A percentile compares a stretch with the other conserved stretches of the same genome.
phyloP scores from a whole-genome alignment of 2,888 invertebrate species.

The Drosophila quinaria region DNA sequence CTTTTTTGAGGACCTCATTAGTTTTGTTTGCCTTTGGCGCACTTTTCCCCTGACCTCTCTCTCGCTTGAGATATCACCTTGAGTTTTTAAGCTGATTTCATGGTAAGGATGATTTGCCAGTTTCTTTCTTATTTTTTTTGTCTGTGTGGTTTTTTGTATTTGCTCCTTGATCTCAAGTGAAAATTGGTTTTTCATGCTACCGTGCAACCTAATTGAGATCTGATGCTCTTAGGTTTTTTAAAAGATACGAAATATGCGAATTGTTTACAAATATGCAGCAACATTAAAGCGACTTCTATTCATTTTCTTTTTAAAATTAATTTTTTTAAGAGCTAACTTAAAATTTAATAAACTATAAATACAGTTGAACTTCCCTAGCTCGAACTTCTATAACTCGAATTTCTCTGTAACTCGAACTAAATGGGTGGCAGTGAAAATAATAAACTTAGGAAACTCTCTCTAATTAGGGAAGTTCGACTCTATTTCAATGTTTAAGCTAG shows the following conservation, averaged over 20 bases:
- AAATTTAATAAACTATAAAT: too few relatives aligned
- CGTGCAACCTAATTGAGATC: slow-evolving; percentile 48
- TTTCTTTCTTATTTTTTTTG: slow-evolving; percentile 39
- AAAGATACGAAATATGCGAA: background rate
- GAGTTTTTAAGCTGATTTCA: slow-evolving; percentile 78
- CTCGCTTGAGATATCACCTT: slow-evolving; percentile 59
- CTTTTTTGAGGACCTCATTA: slow-evolving; percentile 59
- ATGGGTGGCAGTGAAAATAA: too few relatives aligned
- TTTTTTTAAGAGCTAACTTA: too few relatives aligned
- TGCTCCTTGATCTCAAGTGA: slow-evolving; percentile 52
- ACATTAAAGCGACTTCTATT: background rate
- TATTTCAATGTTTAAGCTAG: background rate
- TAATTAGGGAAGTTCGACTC: too few relatives aligned
- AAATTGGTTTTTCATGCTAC: slow-evolving; percentile 63
- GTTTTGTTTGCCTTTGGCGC: slow-evolving; percentile 72
- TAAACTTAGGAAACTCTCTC: too few relatives aligned
- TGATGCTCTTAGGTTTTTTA: background rate
- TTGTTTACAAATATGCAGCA: background rate
- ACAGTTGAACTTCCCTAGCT: too few relatives aligned
- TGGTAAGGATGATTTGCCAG: slow-evolving; percentile 67
- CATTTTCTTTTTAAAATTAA: background rate
- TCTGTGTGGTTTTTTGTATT: slow-evolving; percentile 33
- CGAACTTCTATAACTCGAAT: too few relatives aligned
- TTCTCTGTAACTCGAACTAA: too few relatives aligned
- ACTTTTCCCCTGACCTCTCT: slow-evolving; percentile 63